A percentile compares a stretch with the other conserved stretches of the same genome.
These are phyloP conservation scores for Gavia stellata DNA, from an alignment of 2,113 vertebrate genomes.

Conservation along the genomic window DNA sequence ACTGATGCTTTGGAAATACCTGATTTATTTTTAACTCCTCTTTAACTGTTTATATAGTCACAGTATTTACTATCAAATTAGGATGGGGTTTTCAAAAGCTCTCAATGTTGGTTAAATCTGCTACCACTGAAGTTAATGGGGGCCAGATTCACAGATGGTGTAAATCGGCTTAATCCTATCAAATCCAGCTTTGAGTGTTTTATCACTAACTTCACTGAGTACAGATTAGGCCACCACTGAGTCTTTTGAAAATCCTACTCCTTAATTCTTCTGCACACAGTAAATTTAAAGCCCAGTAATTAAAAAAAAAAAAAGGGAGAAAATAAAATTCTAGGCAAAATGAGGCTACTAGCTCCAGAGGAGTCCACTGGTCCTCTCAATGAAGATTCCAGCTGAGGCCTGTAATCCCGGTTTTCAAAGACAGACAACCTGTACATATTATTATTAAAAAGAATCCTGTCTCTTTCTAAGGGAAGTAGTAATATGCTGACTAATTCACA, in stretches of 20 bases:
- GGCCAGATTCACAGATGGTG: slow-evolving; percentile 64
- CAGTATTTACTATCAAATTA: slow-evolving; percentile 24
- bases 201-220: slow-evolving; percentile 58
- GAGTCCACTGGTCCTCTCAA: neutral
- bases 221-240: slow-evolving; percentile 48
- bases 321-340: neutral
- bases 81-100: slow-evolving; percentile 4
- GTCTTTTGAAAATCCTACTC: slow-evolving; percentile 57
- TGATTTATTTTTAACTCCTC: neutral
- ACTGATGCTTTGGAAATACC: neutral
- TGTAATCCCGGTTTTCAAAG: neutral
- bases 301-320: neutral
- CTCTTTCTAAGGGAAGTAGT: neutral
- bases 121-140: slow-evolving; percentile 52
- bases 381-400: neutral
- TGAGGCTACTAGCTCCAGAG: neutral
- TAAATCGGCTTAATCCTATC: slow-evolving; percentile 59
- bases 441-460: neutral
- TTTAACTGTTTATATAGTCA: neutral
- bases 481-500: neutral
- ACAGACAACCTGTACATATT: neutral
- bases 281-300: slow-evolving; percentile 37
- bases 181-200: slow-evolving; percentile 64
- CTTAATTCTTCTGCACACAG: slow-evolving; percentile 52
- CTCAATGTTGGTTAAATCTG: slow-evolving; percentile 31